Evolutionary conservation across 2,888 invertebrate genomes (phyloP).

Genomic region (Octodonta nipae): DNA sequence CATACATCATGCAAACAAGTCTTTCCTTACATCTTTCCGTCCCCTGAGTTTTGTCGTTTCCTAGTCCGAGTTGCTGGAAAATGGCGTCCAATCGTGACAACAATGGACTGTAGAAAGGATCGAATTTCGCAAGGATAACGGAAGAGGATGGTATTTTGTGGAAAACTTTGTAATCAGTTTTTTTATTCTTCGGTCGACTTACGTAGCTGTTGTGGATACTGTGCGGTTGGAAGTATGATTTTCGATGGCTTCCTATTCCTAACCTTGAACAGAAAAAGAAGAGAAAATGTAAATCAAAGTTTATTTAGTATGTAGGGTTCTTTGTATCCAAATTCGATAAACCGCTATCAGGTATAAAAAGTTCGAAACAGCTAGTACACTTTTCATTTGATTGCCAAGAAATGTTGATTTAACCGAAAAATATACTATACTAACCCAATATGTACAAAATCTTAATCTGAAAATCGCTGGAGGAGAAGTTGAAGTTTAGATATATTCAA

Average conservation of each 20-base stretch:
- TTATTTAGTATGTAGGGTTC: too few relatives aligned
- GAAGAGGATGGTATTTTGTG: slow-evolving; percentile 77
- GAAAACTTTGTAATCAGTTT: slow-evolving; percentile 66
- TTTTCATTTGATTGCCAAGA: too few relatives aligned
- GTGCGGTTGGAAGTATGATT: slow-evolving; percentile 45
- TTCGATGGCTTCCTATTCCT: slow-evolving; percentile 48
- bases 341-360: too few relatives aligned
- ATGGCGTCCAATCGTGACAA: slow-evolving; percentile 73
- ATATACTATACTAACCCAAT: too few relatives aligned
- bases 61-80: slow-evolving; percentile 58
- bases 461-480: too few relatives aligned
- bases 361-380: too few relatives aligned
- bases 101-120: slow-evolving; percentile 80
- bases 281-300: too few relatives aligned
- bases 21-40: slow-evolving; percentile 66
- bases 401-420: too few relatives aligned
- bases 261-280: slow-evolving; percentile 28
- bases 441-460: too few relatives aligned
- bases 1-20: slow-evolving; percentile 76
- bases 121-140: slow-evolving; percentile 69
- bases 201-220: slow-evolving; percentile 47
- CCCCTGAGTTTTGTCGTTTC: slow-evolving; percentile 36
- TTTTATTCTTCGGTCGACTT: slow-evolving; percentile 38
- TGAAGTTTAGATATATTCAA: too few relatives aligned
- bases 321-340: too few relatives aligned